These are phyloP conservation scores for Abramis brama DNA, from an alignment of 2,113 vertebrate genomes.

Conservation along the genomic window DNA sequence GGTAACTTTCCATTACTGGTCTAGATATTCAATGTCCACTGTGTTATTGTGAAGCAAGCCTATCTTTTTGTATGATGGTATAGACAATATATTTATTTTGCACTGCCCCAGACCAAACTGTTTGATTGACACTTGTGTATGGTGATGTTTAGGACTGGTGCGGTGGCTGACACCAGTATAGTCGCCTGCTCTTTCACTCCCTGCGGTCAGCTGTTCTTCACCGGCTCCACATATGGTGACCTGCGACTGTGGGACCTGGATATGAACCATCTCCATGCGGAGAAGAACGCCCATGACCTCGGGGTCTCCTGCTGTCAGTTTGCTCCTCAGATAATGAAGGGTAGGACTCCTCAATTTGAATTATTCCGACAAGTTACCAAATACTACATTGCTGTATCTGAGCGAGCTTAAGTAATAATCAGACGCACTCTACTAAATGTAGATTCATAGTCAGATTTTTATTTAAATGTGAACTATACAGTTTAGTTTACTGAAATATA, in stretches of 20 bases:
- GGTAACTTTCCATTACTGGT: neutral
- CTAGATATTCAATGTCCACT: neutral
- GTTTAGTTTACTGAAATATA: neutral
- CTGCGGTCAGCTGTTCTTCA: slow-evolving; percentile 84
- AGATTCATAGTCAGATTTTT: neutral
- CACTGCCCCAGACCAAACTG: neutral
- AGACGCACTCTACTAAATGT: neutral
- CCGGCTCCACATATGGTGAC: slow-evolving; percentile 92
- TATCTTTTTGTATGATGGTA: neutral
- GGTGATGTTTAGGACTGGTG: slow-evolving; percentile 75
- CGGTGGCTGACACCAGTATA: slow-evolving; percentile 85
- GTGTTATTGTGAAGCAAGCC: neutral
- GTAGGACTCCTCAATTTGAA: slow-evolving; percentile 55
- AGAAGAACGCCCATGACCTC: slow-evolving; percentile 92
- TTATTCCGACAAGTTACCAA: neutral
- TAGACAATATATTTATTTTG: neutral
- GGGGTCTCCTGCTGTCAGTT: slow-evolving; percentile 92
- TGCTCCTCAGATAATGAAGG: slow-evolving; percentile 74
- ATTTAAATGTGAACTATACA: neutral
- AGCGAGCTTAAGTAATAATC: neutral
- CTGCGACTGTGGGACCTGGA: slow-evolving; percentile 89
- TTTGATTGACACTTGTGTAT: neutral
- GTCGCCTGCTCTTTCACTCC: slow-evolving; percentile 93
- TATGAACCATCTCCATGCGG: slow-evolving; percentile 84
- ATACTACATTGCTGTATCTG: neutral